Evolutionary conservation across 2,113 vertebrate genomes (phyloP).

Genomic region (Mugil cephalus): DNA sequence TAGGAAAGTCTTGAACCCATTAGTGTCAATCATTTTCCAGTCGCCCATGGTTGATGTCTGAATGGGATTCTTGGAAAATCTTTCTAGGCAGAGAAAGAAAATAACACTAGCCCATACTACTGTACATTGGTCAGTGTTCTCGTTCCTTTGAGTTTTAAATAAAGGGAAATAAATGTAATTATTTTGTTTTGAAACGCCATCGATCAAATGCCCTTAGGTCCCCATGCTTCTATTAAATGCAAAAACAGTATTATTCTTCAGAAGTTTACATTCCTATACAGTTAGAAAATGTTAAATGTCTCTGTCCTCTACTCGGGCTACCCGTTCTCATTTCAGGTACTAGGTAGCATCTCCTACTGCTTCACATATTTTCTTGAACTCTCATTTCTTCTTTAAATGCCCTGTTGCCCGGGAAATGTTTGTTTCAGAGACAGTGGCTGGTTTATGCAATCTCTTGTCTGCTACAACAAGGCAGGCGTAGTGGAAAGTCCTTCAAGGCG

Average conservation of each 20-base stretch:
- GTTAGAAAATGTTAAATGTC: no score
- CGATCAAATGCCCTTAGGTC: no score
- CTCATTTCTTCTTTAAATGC: conserved; percentile 20
- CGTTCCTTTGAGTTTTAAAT: no score
- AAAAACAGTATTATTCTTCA: no score
- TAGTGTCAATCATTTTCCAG: conserved; percentile 60
- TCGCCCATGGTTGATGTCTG: conserved; percentile 24
- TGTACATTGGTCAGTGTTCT: background rate
- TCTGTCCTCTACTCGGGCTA: background rate
- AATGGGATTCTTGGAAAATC: conserved; percentile 13
- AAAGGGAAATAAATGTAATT: no score
- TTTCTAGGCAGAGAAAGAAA: conserved; percentile 30
- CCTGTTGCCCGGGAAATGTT: conserved; percentile 12
- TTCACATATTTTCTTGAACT: conserved; percentile 10
- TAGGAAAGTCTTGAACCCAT: conserved; percentile 30
- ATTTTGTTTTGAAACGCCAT: conserved; percentile 11
- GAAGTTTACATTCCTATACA: no score
- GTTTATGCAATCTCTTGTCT: conserved; percentile 41
- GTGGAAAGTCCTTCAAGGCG: conserved; percentile 43
- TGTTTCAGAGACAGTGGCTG: conserved; percentile 19
- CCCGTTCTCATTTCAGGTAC: background rate
- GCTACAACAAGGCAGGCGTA: conserved; percentile 9
- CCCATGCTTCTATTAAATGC: no score
- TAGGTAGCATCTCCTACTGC: background rate
- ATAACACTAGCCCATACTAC: conserved; percentile 8